Conservation (phyloP, 2,797 vertebrate species). For the Melanotaenia maccullochi region DNA sequence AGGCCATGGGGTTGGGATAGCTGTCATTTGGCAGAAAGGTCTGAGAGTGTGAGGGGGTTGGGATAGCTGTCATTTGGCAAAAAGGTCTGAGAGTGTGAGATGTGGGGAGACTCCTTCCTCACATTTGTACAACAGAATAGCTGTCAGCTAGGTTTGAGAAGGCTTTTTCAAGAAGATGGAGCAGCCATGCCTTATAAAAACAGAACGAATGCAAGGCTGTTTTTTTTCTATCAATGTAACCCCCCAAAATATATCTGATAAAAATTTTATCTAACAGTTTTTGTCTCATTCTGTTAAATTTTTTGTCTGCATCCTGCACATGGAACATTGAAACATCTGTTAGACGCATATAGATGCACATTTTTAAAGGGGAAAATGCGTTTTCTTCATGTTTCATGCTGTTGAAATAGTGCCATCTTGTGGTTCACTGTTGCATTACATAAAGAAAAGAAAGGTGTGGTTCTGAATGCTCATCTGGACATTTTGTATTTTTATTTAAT, state of each 20-base stretch:
- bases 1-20: slow-evolving; percentile 27
- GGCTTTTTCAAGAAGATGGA: slow-evolving; percentile 64
- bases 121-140: slow-evolving; percentile 56
- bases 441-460: slow-evolving; percentile 24
- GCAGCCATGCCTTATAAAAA: slow-evolving; percentile 45
- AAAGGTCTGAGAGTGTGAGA: slow-evolving; percentile 44
- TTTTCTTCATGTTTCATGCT: slow-evolving; percentile 18
- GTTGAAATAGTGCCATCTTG: slow-evolving; percentile 65
- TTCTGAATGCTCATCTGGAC: slow-evolving; percentile 31
- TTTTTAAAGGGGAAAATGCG: slow-evolving; percentile 15
- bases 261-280: slow-evolving; percentile 27
- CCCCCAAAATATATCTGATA: slow-evolving; percentile 32
- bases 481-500: slow-evolving; percentile 63
- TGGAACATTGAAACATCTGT: slow-evolving; percentile 26
- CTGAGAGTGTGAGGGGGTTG: slow-evolving; percentile 36
- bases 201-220: slow-evolving; percentile 59
- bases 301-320: not conserved
- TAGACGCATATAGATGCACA: slow-evolving; percentile 1
- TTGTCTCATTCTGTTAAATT: slow-evolving; percentile 7
- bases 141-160: slow-evolving; percentile 56
- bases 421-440: slow-evolving; percentile 59
- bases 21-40: slow-evolving; percentile 50
- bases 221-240: slow-evolving; percentile 46
- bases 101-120: slow-evolving; percentile 43
- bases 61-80: slow-evolving; percentile 48